Evolutionary conservation across 1,140 invertebrate species (phyloP), one percentile per base, ranked within the genome.

Genomic region (Theocolax elegans): DNA sequence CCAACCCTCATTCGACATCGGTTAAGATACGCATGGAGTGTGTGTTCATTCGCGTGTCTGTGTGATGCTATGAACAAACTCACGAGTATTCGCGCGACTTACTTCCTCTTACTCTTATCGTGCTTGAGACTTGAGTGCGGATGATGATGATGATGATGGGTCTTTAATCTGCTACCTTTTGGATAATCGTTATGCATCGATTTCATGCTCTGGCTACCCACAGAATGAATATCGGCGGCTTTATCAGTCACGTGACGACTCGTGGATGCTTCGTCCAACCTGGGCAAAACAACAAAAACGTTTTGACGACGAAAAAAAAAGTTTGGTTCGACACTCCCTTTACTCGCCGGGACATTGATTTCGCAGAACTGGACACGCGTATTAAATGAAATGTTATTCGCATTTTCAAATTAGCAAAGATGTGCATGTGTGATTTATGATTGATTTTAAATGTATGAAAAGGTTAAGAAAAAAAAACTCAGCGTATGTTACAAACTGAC

Each of bases 41-140:
- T 54, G 25, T 46, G 49, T 40, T 40, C 51, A 60, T 59, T 42
- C 25, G 31, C 63, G 53, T 60, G 35, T 67, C 17, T 46, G 13
- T 71, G 40, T 62, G 67, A 46, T 67, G 42, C 48, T 59, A 35
- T 40, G 63, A 49, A 53, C 46, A 27, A 40, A 59, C n/a, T 9
- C 19, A 67, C 66, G 44, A 46, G 54, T 40, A 25, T 3, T 23
- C 67, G 40, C 53, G 44, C n/a, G 25, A 40, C 54, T 72, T 72
- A 85, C 79, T 84, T 85, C 79, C 80, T 79, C 76, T 84, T 86
- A 79, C 64, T 81, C 73, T 83, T 86, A 75, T 85, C 83, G 71
- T 81, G 77, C 76, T 84, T 85, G 46, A 69, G 51, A 75, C 66
- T 75, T 74, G 31, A 35, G 66, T 72, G 76, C 46, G 74, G 77